These are phyloP conservation scores for Margarornis squamiger DNA, from an alignment of 2,797 vertebrate species.

Conservation along the genomic window DNA sequence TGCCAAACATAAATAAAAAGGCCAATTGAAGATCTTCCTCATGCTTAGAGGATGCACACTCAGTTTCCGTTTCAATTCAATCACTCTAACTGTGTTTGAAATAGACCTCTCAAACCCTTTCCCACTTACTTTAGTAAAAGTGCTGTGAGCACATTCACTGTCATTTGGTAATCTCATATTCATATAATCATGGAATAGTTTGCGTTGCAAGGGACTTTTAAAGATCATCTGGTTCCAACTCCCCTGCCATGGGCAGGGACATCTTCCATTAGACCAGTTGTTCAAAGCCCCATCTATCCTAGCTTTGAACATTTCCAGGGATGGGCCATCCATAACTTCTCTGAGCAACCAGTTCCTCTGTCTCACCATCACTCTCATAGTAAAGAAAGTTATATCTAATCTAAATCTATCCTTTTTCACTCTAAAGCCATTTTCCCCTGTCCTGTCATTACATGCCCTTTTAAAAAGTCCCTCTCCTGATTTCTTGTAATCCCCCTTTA, in stretches of 20 bases:
- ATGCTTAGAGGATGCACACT: not conserved
- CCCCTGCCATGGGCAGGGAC: not conserved
- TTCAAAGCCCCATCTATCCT: not conserved
- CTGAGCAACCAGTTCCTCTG: not conserved
- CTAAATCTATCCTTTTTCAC: not conserved
- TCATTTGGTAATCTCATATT: not conserved
- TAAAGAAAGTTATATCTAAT: not conserved
- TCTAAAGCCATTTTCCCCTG: not conserved
- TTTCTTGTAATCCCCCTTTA: not conserved
- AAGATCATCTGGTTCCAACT: not conserved
- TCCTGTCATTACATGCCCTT: not conserved
- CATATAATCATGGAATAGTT: not conserved
- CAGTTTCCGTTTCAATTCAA: not conserved
- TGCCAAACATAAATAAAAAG: not conserved
- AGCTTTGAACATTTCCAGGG: not conserved
- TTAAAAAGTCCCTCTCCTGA: not conserved
- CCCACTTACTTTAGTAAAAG: not conserved
- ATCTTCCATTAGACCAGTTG: not conserved
- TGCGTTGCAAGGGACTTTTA: not conserved
- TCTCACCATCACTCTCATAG: not conserved
- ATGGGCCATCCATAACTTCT: not conserved
- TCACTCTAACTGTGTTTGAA: not conserved
- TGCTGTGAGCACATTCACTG: not conserved
- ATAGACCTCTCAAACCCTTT: not conserved
- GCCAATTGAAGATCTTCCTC: not conserved